Base-by-base conservation (phyloP, 2,113 vertebrate genomes). In the Mustela lutreola region DNA sequence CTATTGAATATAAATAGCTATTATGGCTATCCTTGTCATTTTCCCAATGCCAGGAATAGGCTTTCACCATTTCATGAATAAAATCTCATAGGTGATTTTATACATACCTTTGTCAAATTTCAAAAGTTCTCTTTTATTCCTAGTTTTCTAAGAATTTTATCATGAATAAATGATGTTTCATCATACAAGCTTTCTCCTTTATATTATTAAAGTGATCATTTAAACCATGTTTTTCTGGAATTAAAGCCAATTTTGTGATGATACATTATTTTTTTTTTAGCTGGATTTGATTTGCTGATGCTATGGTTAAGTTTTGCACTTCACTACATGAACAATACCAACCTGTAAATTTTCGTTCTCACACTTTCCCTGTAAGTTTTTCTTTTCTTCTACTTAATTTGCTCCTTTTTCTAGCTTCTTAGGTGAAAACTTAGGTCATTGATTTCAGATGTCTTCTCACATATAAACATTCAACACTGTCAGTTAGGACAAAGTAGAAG, bases 271-370 rank as follows among this genome's bases (percentile, higher is more conserved):
- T 45, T 45, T 39, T 39, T 87, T 65, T 58, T 45, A 82, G 12
- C 56, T 76, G 76, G 21, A 48, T 89, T 89, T 36, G 14, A 76
- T 83, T 67, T 89, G 31, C 18, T 89, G 65, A 83, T 58, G 9
- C 21, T n/a, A 67, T 67, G 22, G 71, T 73, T 81, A 95, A 45
- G 56, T 88, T 95, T 88, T 92, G 67, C 22, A 76, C 87, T 96
- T 95, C 56, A 73, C 87, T 96, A 92, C 56, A 73, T 36, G 16
- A 75, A 75, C 3, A 18, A 24, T 48, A 48, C 24, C 48, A 24
- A 14, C 45, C 67, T 89, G 2, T 42, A 62, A 50, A 82, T 94
- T 82, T 82, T 75, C 33, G 0, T 70, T 48, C 53, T 73, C 56
- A 60, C 15, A 79, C 10, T 79, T n/a, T 67, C 4, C 53, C 78